Base-by-base conservation (phyloP, 2,888 invertebrate species). In the Amiota minor region DNA sequence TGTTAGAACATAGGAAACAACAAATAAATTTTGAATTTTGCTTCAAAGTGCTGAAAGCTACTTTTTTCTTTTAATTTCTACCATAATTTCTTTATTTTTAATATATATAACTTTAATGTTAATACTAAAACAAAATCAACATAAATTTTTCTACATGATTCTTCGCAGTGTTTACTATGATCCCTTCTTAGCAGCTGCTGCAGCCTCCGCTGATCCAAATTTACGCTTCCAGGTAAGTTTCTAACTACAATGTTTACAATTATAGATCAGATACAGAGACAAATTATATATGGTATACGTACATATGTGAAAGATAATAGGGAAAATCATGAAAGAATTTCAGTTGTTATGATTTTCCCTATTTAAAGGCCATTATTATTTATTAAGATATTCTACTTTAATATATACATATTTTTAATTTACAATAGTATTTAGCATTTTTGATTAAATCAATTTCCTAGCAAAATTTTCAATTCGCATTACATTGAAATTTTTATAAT, bases 141-240 rank as follows among this genome's bases (percentile, higher is more conserved):
- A 11, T 14, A 49, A 16, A 47, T 76, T 75, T 73, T 68, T 68
- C n/a, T 35, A 35, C 35, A 35, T 75, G 65, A 76, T 69, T 46
- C 55, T 76, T 79, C 78, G 81, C 87, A 96, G 97, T 91, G 95
- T 97, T 83, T 98, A 97, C 93, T 98, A 97, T 92, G 97, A 98
- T 92, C 97, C 97, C 87, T 97, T 97, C 93, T 92, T 98, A 92
- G 96, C 97, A 81, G 96, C 96, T 82, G 96, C 96, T 79, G 93
- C 94, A 85, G 95, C 95, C 80, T 91, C 86, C 85, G 94, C 95
- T 87, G 96, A 96, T 91, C 95, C 95, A 81, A 95, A 95, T 92
- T 96, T 96, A 91, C 95, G 97, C 92, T 92, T 97, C 87, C 97
- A 97, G 95, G 97, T 97, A 92, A 93, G 92, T 83, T 61, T 23